These are phyloP conservation scores for Teleogryllus oceanicus DNA, from an alignment of 2,888 invertebrate species.

Conservation along the genomic window DNA sequence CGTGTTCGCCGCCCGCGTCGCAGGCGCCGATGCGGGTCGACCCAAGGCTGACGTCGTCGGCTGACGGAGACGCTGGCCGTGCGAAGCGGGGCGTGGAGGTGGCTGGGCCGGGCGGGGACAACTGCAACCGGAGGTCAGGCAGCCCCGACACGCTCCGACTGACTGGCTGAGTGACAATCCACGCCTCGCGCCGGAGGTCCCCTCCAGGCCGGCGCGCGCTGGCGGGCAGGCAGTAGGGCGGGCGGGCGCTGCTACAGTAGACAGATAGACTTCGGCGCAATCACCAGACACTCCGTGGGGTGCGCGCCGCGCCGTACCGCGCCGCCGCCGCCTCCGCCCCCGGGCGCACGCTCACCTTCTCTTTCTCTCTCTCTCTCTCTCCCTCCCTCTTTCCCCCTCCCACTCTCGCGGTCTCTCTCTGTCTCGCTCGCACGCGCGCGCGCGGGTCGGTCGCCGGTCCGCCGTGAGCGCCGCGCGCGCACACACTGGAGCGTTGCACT, in stretches of 20 bases:
- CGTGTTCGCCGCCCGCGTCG: too few species aligned
- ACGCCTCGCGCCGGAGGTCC: conserved; percentile 22
- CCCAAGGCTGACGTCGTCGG: too few species aligned
- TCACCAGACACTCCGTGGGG: conserved; percentile 37
- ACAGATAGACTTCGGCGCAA: conserved; percentile 35
- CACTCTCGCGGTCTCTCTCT: conserved; percentile 25
- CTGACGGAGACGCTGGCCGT: too few species aligned
- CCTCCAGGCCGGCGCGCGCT: conserved; percentile 11
- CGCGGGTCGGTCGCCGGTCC: neutral
- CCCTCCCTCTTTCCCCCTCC: neutral
- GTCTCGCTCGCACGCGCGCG: neutral
- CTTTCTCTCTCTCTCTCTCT: conserved; percentile 2
- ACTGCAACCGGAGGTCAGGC: conserved; percentile 27
- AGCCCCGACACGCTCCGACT: conserved; percentile 33
- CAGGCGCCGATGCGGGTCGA: too few species aligned
- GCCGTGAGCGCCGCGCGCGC: neutral
- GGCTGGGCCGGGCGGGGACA: neutral
- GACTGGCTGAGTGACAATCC: conserved; percentile 35
- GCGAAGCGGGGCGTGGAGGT: neutral
- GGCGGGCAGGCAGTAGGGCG: neutral
- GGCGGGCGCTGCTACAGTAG: conserved; percentile 20
- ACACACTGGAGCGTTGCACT: conserved; percentile 28
- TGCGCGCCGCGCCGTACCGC: neutral
- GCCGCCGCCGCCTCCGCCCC: conserved; percentile 31
- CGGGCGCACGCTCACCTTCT: conserved; percentile 28